Conservation (phyloP, 2,797 vertebrate species). For the Nyctalus aviator region DNA sequence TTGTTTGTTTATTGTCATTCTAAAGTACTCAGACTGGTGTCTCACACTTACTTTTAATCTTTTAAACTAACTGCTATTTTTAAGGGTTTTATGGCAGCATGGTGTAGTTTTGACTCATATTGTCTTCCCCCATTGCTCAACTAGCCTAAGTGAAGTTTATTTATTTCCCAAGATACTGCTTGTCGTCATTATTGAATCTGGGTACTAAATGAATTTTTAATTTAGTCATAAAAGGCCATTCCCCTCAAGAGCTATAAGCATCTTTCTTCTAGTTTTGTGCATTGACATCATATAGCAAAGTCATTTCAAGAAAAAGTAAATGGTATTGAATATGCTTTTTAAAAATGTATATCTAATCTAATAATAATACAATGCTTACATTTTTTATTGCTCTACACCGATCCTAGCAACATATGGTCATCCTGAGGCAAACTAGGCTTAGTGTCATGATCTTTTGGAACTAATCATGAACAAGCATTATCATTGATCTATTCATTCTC, state of each 20-base stretch:
- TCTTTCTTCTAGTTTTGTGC: conserved; percentile 26
- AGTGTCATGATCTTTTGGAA: conserved; percentile 29
- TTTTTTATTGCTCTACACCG: conserved; percentile 39
- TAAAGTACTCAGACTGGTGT: not conserved
- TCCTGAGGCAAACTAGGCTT: conserved; percentile 2
- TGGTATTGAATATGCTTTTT: conserved; percentile 1
- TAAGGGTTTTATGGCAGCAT: conserved; percentile 1
- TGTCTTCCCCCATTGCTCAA: not conserved
- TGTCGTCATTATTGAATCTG: not conserved
- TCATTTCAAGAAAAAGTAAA: conserved; percentile 29
- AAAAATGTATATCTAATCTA: conserved; percentile 49
- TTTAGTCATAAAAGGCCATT: not conserved
- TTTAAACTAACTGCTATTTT: conserved; percentile 41
- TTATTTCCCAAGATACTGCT: not conserved
- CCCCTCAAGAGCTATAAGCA: not conserved
- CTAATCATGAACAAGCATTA: not conserved
- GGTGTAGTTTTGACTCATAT: not conserved
- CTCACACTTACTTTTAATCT: conserved; percentile 15
- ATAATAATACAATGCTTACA: not conserved
- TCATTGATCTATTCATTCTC: conserved; percentile 1
- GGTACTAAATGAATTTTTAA: conserved; percentile 34
- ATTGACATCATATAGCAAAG: not conserved
- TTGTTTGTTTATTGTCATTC: conserved; percentile 40
- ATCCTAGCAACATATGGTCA: not conserved
- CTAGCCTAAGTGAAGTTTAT: not conserved